Conservation (phyloP, 2,888 invertebrate genomes). For the Argyresthia goedartella region DNA sequence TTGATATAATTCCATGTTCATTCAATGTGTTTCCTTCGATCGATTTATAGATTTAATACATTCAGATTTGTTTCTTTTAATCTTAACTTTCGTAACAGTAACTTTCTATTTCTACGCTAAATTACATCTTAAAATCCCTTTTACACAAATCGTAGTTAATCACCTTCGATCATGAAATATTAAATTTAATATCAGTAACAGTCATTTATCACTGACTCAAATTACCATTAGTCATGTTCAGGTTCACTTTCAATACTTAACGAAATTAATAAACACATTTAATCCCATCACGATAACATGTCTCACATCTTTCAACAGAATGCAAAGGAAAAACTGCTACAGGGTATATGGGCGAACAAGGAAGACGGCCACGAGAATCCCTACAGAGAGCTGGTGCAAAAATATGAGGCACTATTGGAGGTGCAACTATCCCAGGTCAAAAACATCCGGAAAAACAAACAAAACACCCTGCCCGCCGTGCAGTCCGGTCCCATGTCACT, state of each 20-base stretch:
- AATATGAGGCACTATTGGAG: conserved; percentile 86
- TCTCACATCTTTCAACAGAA: conserved; percentile 37
- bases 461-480: conserved; percentile 23
- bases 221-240: neutral
- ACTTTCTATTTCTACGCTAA: too few relatives aligned
- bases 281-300: neutral
- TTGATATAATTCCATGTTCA: neutral
- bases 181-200: neutral
- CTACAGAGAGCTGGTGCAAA: conserved; percentile 85
- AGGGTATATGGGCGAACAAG: conserved; percentile 66
- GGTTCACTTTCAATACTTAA: neutral
- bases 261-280: neutral
- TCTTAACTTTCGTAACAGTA: neutral
- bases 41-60: neutral
- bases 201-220: neutral
- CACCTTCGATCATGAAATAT: too few relatives aligned
- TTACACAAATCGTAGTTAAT: too few relatives aligned
- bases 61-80: neutral
- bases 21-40: neutral
- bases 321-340: conserved; percentile 62
- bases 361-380: conserved; percentile 74
- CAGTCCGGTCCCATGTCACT: conserved; percentile 60
- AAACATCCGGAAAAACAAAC: conserved; percentile 56
- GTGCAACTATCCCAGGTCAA: conserved; percentile 77
- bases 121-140: too few relatives aligned